Evolutionary conservation across 2,888 invertebrate species (phyloP), one percentile per base, ranked within the genome.

Genomic region (Arctia plantaginis): DNA sequence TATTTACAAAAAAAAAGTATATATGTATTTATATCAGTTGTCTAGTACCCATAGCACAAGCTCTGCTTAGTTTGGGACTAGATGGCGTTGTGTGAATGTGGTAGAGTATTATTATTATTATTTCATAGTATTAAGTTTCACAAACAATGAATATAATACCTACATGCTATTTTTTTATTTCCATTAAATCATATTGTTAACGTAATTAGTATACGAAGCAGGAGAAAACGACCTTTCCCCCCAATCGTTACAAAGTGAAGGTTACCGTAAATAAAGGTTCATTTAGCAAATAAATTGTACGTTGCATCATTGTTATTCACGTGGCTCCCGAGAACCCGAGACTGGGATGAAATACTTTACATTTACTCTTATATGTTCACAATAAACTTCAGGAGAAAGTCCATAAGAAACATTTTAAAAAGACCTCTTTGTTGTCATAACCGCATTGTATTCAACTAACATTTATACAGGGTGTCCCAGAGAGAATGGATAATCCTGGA

Each of bases 301-400:
- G 79, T 74, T 81, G 81, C 78, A 83, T 77, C 75, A 77, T 82
- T 84, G 82, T 77, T 81, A 81, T 83, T 85, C 82, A 77, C 51
- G 44, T 65, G 67, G 44, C 23, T 68, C 65, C 59, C 10, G 27
- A 62, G 18, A 66, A 67, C 35, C 66, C 62, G 71, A 27, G 51
- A n/a, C 66, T 59, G 64, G 69, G 69, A 76, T 74, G 77, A 74
- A 84, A 77, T 77, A 80, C 69, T 69, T 80, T 77, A 75, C 69
- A 51, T 71, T 69, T 66, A 72, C 59, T 47, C 55, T 35, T n/a
- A 70, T 20, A 35, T 30, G 35, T 66, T 71, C 30, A 23, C 47
- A 23, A 77, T 71, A 66, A 27, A 55, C 23, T 55, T 59, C 65
- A 39, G 39, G 23, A 64, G 64, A 35, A 62, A 68, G 41, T 41